A percentile compares a stretch with the other conserved stretches of the same genome.
These are phyloP conservation scores for Boloria selene DNA, from an alignment of 2,888 invertebrate genomes.

Conservation along the genomic window DNA sequence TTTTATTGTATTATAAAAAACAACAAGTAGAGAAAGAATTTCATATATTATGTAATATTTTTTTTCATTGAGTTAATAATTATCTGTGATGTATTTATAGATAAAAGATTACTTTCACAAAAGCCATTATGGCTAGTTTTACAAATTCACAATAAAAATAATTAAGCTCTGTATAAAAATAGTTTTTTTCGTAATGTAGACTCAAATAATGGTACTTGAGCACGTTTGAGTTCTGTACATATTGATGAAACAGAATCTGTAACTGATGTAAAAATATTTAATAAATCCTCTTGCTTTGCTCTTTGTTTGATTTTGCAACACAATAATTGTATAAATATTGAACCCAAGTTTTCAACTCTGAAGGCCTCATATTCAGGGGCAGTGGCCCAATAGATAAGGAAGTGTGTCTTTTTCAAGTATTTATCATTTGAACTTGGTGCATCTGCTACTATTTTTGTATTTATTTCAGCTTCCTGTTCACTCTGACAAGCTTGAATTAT, in stretches of 20 bases:
- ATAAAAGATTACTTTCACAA: too few species aligned
- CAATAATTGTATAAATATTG: slow-evolving; percentile 69
- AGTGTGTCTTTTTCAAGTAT: slow-evolving; percentile 62
- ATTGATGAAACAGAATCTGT: slow-evolving; percentile 54
- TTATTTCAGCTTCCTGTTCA: slow-evolving; percentile 47
- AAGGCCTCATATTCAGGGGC: slow-evolving; percentile 71
- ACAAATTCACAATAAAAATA: not conserved
- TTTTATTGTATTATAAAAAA: too few species aligned
- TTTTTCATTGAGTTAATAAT: too few species aligned
- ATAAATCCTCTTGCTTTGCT: slow-evolving; percentile 57
- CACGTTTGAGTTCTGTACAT: slow-evolving; percentile 49
- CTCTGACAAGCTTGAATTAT: slow-evolving; percentile 74
- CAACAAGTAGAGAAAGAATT: too few species aligned
- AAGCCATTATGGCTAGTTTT: too few species aligned
- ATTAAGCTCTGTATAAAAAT: slow-evolving; percentile 48
- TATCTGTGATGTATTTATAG: too few species aligned
- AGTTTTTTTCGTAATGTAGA: slow-evolving; percentile 66
- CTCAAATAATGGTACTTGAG: slow-evolving; percentile 66
- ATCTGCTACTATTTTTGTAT: slow-evolving; percentile 57
- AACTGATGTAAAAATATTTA: slow-evolving; percentile 68
- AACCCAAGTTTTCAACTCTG: slow-evolving; percentile 60
- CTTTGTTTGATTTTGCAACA: slow-evolving; percentile 55
- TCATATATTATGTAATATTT: too few species aligned
- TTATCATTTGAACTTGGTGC: slow-evolving; percentile 46
- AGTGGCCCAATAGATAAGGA: slow-evolving; percentile 72